These are phyloP conservation scores for Fistularia tabacaria DNA, from an alignment of 2,797 vertebrate species.

Conservation along the genomic window DNA sequence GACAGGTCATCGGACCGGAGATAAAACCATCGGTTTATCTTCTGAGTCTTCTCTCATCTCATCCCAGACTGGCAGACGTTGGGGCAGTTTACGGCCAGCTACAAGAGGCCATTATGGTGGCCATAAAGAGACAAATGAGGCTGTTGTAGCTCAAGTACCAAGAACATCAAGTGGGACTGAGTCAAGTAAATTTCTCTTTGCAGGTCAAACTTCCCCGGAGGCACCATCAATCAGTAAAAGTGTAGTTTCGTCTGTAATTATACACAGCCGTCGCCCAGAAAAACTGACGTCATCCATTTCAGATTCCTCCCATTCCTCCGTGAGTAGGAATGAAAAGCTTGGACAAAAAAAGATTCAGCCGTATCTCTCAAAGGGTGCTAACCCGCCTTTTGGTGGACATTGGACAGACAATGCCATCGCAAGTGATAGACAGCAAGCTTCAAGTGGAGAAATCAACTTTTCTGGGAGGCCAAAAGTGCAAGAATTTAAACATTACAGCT, in stretches of 20 bases:
- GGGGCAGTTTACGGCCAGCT: constrained; percentile 1
- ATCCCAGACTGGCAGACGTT: constrained; percentile 10
- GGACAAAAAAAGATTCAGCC: constrained; percentile 14
- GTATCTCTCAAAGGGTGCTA: constrained; percentile 30
- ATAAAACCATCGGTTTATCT: constrained; percentile 5
- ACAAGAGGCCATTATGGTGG: constrained; percentile 6
- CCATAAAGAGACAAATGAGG: constrained; percentile 26
- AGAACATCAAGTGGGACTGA: constrained; percentile 9
- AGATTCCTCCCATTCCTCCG: constrained; percentile 7
- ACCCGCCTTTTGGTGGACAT: not conserved
- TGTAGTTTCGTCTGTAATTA: constrained; percentile 11
- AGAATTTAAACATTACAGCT: no score
- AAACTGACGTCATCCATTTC: constrained; percentile 11
- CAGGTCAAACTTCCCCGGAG: constrained; percentile 5
- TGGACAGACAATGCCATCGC: not conserved
- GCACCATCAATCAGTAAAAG: constrained; percentile 11
- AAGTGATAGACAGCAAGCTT: not conserved
- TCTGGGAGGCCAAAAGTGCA: not conserved
- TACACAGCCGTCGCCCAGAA: constrained; percentile 13
- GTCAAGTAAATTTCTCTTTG: constrained; percentile 12
- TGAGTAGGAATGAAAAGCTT: not conserved
- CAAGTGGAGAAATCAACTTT: not conserved
- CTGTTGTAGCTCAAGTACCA: not conserved
- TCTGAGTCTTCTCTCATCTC: constrained; percentile 3
- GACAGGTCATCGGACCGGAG: not conserved